These are phyloP conservation scores for Scytalopus superciliaris DNA, from an alignment of 2,113 vertebrate species.

Conservation along the genomic window DNA sequence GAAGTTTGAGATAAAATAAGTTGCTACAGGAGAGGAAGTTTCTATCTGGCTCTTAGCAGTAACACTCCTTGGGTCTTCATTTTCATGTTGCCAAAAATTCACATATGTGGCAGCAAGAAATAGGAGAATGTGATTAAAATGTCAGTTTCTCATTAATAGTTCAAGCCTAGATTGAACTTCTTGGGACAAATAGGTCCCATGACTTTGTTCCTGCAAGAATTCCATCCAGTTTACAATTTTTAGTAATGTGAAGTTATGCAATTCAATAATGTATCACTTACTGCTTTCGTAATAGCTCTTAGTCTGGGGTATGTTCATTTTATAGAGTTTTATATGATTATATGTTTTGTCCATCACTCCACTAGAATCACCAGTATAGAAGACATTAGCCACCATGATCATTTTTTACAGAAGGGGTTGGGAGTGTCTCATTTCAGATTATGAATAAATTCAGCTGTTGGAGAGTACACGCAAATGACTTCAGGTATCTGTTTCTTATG, in stretches of 20 bases:
- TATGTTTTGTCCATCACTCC: background rate
- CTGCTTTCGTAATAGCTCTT: background rate
- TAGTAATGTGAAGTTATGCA: background rate
- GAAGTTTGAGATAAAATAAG: background rate
- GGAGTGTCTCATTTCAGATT: background rate
- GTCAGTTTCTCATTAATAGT: background rate
- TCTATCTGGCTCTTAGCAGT: background rate
- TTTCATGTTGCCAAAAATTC: background rate
- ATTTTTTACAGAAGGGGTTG: background rate
- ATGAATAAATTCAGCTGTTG: background rate
- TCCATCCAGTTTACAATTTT: background rate
- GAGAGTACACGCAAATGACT: background rate
- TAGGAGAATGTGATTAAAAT: background rate
- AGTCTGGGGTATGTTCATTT: background rate
- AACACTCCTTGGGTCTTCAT: background rate
- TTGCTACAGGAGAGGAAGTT: background rate
- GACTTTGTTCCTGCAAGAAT: background rate
- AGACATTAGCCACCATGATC: background rate
- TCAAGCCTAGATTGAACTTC: background rate
- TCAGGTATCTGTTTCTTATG: background rate
- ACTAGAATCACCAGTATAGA: background rate
- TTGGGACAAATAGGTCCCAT: background rate
- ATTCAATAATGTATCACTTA: background rate
- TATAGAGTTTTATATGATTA: background rate
- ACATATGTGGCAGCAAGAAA: background rate